These are phyloP conservation scores for Phylloscopus collybita DNA, from an alignment of 2,797 vertebrate species.

Conservation along the genomic window DNA sequence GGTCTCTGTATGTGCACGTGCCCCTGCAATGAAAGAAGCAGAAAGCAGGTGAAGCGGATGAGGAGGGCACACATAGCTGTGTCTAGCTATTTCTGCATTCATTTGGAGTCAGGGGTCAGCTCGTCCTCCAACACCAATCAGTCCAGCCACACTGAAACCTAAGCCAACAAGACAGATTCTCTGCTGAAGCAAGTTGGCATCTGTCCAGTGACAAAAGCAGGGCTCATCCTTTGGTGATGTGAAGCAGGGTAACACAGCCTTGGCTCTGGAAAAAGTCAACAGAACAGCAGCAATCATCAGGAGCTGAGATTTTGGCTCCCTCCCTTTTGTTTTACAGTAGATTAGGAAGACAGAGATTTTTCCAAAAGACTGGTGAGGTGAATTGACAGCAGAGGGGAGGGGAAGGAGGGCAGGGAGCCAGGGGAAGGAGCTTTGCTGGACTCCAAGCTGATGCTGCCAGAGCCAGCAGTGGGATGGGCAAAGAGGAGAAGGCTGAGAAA, in stretches of 20 bases:
- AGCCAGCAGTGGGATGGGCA: not conserved
- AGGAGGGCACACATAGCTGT: not conserved
- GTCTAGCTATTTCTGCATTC: not conserved
- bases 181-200: not conserved
- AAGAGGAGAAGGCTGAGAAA: not conserved
- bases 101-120: not conserved
- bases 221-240: not conserved
- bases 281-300: not conserved
- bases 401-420: not conserved
- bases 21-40: not conserved
- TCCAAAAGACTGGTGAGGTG: not conserved
- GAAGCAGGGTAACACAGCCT: not conserved
- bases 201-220: not conserved
- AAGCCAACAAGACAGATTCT: not conserved
- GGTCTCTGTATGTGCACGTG: not conserved
- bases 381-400: not conserved
- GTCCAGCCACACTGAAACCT: not conserved
- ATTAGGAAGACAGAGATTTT: conserved; percentile 13
- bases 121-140: not conserved
- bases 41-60: not conserved
- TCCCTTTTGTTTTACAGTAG: conserved; percentile 19
- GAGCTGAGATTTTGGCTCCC: not conserved
- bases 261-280: not conserved
- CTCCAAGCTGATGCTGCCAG: not conserved
- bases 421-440: not conserved